Evolutionary conservation across 2,888 invertebrate species (phyloP), one percentile per base, ranked within the genome.

Genomic region (Aspidiotus destructor): DNA sequence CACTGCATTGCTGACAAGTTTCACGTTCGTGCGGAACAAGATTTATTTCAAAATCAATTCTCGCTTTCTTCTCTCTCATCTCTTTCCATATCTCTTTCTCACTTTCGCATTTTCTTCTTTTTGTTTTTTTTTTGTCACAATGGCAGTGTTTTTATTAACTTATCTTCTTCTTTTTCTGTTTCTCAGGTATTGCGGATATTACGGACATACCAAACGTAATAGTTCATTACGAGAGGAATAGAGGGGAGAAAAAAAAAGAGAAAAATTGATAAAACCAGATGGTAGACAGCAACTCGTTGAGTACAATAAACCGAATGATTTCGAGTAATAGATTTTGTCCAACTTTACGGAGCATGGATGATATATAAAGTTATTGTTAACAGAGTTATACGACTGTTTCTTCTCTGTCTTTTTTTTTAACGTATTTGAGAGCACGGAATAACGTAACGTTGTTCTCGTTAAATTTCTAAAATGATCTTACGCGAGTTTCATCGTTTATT

Each of bases 1-100:
- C 28, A 52, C 10, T 62, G 10, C 41, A 62, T 42, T 41, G 44
- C 44, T 60, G 41, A 17, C 10, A 60, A 41, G 28, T 41, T 54
- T 41, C n/a, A 64, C 54, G 64, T 64, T 64, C 64, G 64, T 64
- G 64, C 64, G 64, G 64, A 64, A 64, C 64, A 64, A 54, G 64
- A 64, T 64, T 58, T 58, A 58, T 58, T 58, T 64, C 64, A 64
- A 64, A 64, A 64, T 64, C 64, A 64, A 64, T 55, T 64, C 64
- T 48, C 41, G 13, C 40, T 40, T 28, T 58, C 40, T 58, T 54
- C 17, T 17, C 8, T 9, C 55, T 54, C 17, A 9, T 54, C 9
- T 13, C 9, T 54, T 54, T 54, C 55, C 17, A 5, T n/a, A n/a
- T 17, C 55, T 16, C 55, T 54, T 54, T 54, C 17, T 16, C 15